Evolutionary conservation across 1,140 invertebrate genomes (phyloP).

Genomic region (Micrasema minimum): DNA sequence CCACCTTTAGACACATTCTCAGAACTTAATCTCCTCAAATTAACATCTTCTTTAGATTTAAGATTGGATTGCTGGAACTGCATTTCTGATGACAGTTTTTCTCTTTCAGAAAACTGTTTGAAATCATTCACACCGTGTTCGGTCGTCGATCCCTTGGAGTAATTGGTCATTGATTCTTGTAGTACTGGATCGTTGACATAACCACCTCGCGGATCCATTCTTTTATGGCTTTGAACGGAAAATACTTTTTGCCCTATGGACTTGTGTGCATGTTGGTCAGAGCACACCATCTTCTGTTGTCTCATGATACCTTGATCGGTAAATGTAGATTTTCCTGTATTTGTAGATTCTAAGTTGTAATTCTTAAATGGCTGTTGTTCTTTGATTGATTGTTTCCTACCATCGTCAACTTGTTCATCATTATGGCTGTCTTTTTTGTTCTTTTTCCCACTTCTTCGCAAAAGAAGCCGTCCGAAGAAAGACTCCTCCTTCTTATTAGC

Average conservation of each 20-base stretch:
- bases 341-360: slow-evolving; percentile 39
- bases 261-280: slow-evolving; percentile 56
- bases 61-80: slow-evolving; percentile 40
- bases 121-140: slow-evolving; percentile 66
- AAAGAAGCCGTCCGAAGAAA: slow-evolving; percentile 73
- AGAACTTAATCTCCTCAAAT: slow-evolving; percentile 44
- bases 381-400: slow-evolving; percentile 55
- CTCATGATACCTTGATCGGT: slow-evolving; percentile 44
- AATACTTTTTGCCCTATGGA: slow-evolving; percentile 64
- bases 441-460: slow-evolving; percentile 74
- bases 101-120: slow-evolving; percentile 65
- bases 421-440: slow-evolving; percentile 67
- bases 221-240: slow-evolving; percentile 65
- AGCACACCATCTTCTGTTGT: slow-evolving; percentile 56
- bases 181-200: slow-evolving; percentile 65
- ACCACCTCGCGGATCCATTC: slow-evolving; percentile 65
- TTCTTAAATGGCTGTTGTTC: slow-evolving; percentile 38
- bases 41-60: slow-evolving; percentile 45
- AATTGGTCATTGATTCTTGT: slow-evolving; percentile 61
- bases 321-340: slow-evolving; percentile 50
- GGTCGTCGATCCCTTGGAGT: slow-evolving; percentile 60
- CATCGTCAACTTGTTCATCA: slow-evolving; percentile 61
- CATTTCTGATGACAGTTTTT: slow-evolving; percentile 56
- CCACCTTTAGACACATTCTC: slow-evolving; percentile 58
- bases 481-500: slow-evolving; percentile 68